Evolutionary conservation across 2,797 vertebrate species (phyloP).

Genomic region (Malurus splendens): DNA sequence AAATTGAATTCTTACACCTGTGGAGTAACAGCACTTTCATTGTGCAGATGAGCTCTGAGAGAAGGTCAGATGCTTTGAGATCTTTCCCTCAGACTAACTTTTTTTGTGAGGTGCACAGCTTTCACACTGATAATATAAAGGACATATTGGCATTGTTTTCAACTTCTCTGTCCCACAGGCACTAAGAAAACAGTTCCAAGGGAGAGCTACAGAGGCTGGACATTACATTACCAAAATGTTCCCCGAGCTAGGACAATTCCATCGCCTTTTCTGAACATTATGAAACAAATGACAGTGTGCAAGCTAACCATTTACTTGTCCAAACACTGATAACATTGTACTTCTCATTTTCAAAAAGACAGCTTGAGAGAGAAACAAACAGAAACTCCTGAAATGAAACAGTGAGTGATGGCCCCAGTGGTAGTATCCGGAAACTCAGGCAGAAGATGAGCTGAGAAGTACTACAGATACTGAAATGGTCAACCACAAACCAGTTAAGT

Average conservation of each 20-base stretch:
- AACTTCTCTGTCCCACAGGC: neutral
- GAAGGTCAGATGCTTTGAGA: slow-evolving; percentile 54
- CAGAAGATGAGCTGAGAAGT: neutral
- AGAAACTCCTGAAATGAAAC: neutral
- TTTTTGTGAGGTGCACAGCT: slow-evolving; percentile 6
- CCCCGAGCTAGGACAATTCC: neutral
- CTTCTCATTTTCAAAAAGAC: slow-evolving; percentile 11
- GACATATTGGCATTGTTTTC: neutral
- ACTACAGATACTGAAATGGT: neutral
- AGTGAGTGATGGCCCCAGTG: neutral
- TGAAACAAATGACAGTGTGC: neutral
- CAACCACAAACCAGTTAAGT: neutral
- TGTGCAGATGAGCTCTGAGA: neutral
- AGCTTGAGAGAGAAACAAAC: neutral
- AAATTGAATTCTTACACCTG: slow-evolving; percentile 16
- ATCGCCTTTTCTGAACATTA: neutral
- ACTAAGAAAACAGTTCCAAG: neutral
- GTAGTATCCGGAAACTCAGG: neutral
- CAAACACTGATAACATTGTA: neutral
- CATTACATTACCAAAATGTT: neutral
- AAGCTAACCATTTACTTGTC: neutral
- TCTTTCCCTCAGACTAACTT: slow-evolving; percentile 31
- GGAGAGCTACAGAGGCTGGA: neutral
- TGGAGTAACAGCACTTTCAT: slow-evolving; percentile 8
- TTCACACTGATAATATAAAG: slow-evolving; percentile 13